Evolutionary conservation across 2,888 invertebrate genomes (phyloP), one percentile per base, ranked within the genome.

Genomic region (Eupithecia insigniata): DNA sequence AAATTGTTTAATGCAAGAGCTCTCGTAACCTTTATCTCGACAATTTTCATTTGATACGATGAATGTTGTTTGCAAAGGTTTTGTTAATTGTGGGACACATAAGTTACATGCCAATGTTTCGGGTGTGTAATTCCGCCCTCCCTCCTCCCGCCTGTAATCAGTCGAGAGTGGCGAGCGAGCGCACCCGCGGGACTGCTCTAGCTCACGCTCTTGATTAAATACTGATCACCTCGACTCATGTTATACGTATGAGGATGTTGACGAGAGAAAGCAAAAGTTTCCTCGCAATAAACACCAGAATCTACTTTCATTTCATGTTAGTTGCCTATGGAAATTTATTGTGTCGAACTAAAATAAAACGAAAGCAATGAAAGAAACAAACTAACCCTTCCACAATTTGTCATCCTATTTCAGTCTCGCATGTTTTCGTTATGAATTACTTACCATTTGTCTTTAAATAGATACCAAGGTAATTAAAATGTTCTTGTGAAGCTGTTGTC

Each of bases 121-220:
- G 62, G 66, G 36, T 66, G 39, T 69, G 71, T 71, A 71, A 69
- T 74, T 69, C 71, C 64, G 68, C 68, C 70, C 66, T 58, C 66
- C n/a, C 43, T 43, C 43, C 14, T 14, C 36, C 36, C 43, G 12
- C 36, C 73, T 67, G 64, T 66, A 71, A 71, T 71, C 74, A 73
- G 70, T 32, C 39, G 32, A 18, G 66, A 28, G 26, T 51, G 62
- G 55, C 39, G 55, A 46, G 12, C 28, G 71, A 71, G 46, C 22
- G 55, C 65, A 30, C 74, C 74, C 74, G 60, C 64, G 74, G 71
- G 74, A 74, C 68, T 32, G 30, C 39, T 58, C 34, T 34, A 26
- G 26, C 66, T 60, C 58, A 28, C 67, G 61, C 69, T 67, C 69
- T 68, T 70, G 69, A 71, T 74, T 74, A 74, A 74, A 74, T 69